These are phyloP conservation scores for Sphaerodactylus townsendi DNA, from an alignment of 2,113 vertebrate species.

Conservation along the genomic window DNA sequence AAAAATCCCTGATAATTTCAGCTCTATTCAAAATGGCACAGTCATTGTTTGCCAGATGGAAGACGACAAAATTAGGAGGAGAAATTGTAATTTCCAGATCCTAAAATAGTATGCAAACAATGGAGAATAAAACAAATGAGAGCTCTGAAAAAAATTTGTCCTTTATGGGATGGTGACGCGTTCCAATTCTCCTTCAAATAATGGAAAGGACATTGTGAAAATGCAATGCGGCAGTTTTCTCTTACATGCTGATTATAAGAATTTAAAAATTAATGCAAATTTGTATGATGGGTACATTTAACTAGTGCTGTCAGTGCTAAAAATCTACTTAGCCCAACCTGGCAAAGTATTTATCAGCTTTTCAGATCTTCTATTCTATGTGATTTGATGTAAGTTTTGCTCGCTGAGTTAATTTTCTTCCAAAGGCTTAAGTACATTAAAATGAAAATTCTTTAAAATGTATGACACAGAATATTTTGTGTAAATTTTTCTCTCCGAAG, in stretches of 20 bases:
- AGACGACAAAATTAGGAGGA: slow-evolving; percentile 63
- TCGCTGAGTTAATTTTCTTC: neutral
- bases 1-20: slow-evolving; percentile 62
- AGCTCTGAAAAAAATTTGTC: slow-evolving; percentile 10
- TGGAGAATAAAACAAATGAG: slow-evolving; percentile 62
- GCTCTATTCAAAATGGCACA: slow-evolving; percentile 60
- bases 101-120: slow-evolving; percentile 63
- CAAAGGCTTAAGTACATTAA: neutral
- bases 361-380: slow-evolving; percentile 27
- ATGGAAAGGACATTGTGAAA: slow-evolving; percentile 17
- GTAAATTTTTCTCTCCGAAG: slow-evolving; percentile 2
- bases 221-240: slow-evolving; percentile 40
- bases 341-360: neutral
- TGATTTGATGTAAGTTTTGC: neutral
- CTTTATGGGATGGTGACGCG: neutral
- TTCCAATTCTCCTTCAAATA: slow-evolving; percentile 21
- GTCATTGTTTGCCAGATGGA: slow-evolving; percentile 67
- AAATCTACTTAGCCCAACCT: neutral
- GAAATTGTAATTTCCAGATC: slow-evolving; percentile 67
- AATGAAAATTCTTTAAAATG: neutral
- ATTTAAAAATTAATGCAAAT: slow-evolving; percentile 20
- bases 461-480: neutral
- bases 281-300: slow-evolving; percentile 1
- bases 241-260: slow-evolving; percentile 24
- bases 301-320: slow-evolving; percentile 17